Evolutionary conservation across 2,888 invertebrate genomes (phyloP).

Genomic region (Phaonia tiefii): DNA sequence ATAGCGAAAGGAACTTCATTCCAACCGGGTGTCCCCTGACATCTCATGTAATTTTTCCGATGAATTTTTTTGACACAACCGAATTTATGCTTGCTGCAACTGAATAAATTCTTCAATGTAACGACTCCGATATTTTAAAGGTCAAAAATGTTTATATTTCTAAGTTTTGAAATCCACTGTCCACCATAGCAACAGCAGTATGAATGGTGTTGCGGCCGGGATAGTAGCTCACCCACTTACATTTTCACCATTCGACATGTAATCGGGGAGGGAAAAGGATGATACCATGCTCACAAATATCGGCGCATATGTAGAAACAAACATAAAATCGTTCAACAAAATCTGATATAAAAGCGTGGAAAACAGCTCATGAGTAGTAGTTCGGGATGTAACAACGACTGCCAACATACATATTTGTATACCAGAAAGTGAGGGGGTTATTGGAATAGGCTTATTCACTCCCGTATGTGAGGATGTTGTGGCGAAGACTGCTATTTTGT

Average conservation of each 20-base stretch:
- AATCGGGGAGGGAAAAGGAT: constrained; percentile 28
- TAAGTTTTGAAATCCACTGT: constrained; percentile 18
- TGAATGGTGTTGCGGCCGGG: constrained; percentile 43
- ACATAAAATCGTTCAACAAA: constrained; percentile 39
- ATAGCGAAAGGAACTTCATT: too few relatives aligned
- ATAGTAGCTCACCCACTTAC: constrained; percentile 63
- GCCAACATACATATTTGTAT: too few relatives aligned
- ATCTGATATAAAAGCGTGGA: constrained; percentile 59
- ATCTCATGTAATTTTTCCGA: too few relatives aligned
- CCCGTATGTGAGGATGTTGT: not conserved
- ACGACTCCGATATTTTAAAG: too few relatives aligned
- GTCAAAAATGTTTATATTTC: too few relatives aligned
- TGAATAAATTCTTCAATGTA: too few relatives aligned
- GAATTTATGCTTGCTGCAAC: too few relatives aligned
- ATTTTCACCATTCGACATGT: constrained; percentile 49
- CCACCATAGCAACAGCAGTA: constrained; percentile 32
- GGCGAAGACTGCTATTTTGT: constrained; percentile 28
- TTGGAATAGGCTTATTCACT: too few relatives aligned
- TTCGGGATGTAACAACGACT: too few relatives aligned
- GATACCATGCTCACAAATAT: constrained; percentile 31
- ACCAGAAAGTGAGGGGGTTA: too few relatives aligned
- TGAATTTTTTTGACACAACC: too few relatives aligned
- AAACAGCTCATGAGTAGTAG: constrained; percentile 58
- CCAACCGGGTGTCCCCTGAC: too few relatives aligned
- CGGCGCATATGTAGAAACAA: constrained; percentile 24